Evolutionary conservation across 35 echinoderm and acorn worm genomes (phyloP), one percentile per base, ranked within the genome.

Genomic region (Nesometra sesokonis): DNA sequence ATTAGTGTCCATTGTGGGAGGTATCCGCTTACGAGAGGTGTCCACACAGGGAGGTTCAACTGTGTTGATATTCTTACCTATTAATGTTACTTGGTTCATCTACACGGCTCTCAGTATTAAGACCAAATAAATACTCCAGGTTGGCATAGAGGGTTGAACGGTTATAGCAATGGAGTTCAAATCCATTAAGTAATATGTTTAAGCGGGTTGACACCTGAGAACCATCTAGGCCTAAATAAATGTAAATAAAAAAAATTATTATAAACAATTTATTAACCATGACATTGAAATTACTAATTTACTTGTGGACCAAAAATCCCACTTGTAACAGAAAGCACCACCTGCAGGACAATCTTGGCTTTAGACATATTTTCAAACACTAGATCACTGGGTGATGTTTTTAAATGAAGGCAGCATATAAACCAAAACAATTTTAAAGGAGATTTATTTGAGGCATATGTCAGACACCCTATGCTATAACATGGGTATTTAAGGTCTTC

Each of bases 161-260:
- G 78, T 97, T 97, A 89, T 91, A 97, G 76, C 88, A 89, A 77
- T 97, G 94, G 31, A 89, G 87, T 83, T 97, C 94, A 32, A 91
- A 81, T 5, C 94, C 92, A 85, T 84, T 90, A 30, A 97, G 87
- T 32, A 91, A 85, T 23, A 93, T 78, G 35, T 90, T 93, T 19
- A 97, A 47, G 33, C 94, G 37, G 5, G 89, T 97, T 5, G 78
- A 81, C 36, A 81, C 82, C 36, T 91, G 89, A 27, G 85, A 80
- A 29, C 90, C 40, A 82, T 97, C 94, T 90, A 82, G 31, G 13
- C 5, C 17, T 47, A 84, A 34, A 39, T 13, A 0, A 40, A 34
- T 23, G 35, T 19, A 15, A 40, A 43, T 47, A 17, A 84, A 19
- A 84, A 8, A 11, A 27, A 17, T 35, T 29, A 9, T 27, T 34